These are phyloP conservation scores for Pterobdella sp. DNA, from an alignment of 2,888 invertebrate species.

Conservation along the genomic window DNA sequence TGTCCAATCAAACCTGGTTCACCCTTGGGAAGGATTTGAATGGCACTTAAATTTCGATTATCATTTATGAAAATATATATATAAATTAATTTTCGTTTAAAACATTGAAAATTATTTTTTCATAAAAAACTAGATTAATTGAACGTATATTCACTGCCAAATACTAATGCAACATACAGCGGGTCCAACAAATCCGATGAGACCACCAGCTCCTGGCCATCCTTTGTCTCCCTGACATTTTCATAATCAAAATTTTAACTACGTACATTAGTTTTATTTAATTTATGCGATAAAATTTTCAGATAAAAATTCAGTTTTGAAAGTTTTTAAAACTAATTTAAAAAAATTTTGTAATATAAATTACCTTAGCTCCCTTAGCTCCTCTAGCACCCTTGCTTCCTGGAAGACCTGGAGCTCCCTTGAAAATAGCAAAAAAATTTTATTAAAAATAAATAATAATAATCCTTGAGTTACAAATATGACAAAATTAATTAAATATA, in stretches of 20 bases:
- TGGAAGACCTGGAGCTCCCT: slow-evolving; percentile 21
- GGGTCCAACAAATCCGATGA: slow-evolving; percentile 15
- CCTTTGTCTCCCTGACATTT: slow-evolving; percentile 23
- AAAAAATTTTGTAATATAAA: neutral
- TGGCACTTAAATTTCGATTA: neutral
- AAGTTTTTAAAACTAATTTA: neutral
- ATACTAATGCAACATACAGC: neutral
- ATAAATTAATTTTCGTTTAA: neutral
- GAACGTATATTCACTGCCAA: no score
- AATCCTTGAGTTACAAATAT: neutral
- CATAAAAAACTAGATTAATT: no score
- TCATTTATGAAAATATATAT: neutral
- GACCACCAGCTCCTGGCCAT: slow-evolving; percentile 25
- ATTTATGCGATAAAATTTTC: no score
- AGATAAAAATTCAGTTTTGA: neutral
- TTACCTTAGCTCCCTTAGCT: slow-evolving; percentile 22
- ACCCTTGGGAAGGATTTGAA: neutral
- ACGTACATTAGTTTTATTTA: no score
- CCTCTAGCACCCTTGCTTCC: slow-evolving; percentile 24
- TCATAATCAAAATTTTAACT: neutral
- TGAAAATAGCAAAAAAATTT: neutral
- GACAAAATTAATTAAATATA: neutral
- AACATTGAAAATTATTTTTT: no score
- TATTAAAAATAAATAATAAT: neutral
- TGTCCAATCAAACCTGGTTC: slow-evolving; percentile 19